Conservation (phyloP, 2,113 vertebrate species). For the Ibidorhyncha struthersii region DNA sequence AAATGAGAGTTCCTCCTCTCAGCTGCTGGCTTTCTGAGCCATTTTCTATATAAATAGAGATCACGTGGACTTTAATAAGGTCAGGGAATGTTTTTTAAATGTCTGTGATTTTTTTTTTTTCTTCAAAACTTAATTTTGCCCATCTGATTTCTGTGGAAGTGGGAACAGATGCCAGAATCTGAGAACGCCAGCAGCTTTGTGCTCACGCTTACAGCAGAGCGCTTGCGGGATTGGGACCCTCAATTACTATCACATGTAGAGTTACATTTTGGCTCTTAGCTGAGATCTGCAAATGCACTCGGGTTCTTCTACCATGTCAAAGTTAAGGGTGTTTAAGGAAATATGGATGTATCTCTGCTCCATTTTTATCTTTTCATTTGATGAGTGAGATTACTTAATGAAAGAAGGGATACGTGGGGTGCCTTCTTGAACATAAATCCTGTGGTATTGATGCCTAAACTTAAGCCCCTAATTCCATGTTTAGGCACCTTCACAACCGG, state of each 20-base stretch:
- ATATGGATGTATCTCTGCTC: neutral
- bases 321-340: constrained; percentile 14
- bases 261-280: neutral
- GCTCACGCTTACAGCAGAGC: constrained; percentile 35
- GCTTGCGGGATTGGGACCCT: constrained; percentile 52
- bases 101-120: constrained; percentile 41
- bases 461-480: constrained; percentile 1
- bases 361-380: neutral
- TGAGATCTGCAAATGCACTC: constrained; percentile 55
- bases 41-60: constrained; percentile 69
- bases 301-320: constrained; percentile 12
- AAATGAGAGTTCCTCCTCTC: constrained; percentile 63
- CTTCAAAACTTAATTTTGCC: constrained; percentile 64
- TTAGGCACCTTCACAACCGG: neutral
- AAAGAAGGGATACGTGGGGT: neutral
- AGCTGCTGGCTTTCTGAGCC: constrained; percentile 60
- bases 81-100: constrained; percentile 70
- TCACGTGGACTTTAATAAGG: constrained; percentile 68
- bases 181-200: constrained; percentile 60
- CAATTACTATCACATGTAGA: constrained; percentile 64
- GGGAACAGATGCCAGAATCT: constrained; percentile 68
- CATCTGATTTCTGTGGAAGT: constrained; percentile 68
- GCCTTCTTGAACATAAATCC: constrained; percentile 6
- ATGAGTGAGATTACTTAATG: neutral
- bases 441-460: neutral